These are phyloP conservation scores for Mallotus villosus DNA, from an alignment of 2,797 vertebrate genomes.

Conservation along the genomic window DNA sequence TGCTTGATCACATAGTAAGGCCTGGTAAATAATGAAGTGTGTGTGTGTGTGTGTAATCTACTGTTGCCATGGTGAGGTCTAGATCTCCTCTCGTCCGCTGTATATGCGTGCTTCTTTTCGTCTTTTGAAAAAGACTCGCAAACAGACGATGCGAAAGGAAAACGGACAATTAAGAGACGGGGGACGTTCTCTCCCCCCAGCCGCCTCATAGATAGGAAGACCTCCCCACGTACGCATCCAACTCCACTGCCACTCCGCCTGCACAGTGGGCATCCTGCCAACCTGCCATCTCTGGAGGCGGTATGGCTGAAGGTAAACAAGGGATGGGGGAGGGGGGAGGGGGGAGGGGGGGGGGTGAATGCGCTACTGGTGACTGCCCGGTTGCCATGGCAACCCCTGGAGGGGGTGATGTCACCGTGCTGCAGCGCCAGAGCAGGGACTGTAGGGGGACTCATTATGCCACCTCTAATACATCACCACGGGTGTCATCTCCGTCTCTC, in stretches of 20 bases:
- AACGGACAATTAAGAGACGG: not conserved
- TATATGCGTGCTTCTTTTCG: not conserved
- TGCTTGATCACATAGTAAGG: not conserved
- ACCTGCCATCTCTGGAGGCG: slow-evolving; percentile 44
- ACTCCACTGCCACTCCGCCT: not conserved
- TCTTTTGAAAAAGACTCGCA: slow-evolving; percentile 5
- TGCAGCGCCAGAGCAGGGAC: slow-evolving; percentile 49
- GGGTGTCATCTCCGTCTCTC: slow-evolving; percentile 45
- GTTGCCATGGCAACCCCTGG: slow-evolving; percentile 72
- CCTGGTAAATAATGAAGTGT: not conserved
- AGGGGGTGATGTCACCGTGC: slow-evolving; percentile 73
- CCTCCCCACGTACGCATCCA: slow-evolving; percentile 12
- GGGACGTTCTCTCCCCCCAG: no score
- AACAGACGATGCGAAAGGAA: slow-evolving; percentile 8
- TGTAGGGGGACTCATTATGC: slow-evolving; percentile 63
- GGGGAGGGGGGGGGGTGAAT: slow-evolving; percentile 30
- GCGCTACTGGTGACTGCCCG: slow-evolving; percentile 61
- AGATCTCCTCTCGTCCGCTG: not conserved
- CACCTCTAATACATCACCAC: slow-evolving; percentile 47
- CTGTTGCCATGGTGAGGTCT: not conserved
- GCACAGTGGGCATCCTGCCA: not conserved
- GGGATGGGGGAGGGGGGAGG: slow-evolving; percentile 25
- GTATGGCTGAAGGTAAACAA: slow-evolving; percentile 40
- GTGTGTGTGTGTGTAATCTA: not conserved
- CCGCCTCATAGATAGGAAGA: slow-evolving; percentile 27